These are phyloP conservation scores for Danaus chrysippus DNA, from an alignment of 2,888 invertebrate genomes.

Conservation along the genomic window DNA sequence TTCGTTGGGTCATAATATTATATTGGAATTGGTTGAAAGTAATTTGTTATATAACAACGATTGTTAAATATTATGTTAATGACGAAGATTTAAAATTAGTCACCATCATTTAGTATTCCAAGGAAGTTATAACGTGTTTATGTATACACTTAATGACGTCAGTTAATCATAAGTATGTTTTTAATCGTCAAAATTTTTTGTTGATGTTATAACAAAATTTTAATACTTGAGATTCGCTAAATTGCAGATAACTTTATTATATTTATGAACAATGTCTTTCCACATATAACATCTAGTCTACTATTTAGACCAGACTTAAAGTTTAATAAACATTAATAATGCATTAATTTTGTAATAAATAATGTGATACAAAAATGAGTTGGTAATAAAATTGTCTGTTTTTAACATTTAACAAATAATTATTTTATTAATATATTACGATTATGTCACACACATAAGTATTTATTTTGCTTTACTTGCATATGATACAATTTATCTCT, in stretches of 20 bases:
- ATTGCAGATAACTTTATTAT: no score
- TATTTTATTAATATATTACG: not conserved
- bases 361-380: no score
- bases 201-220: no score
- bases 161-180: slow-evolving; percentile 5
- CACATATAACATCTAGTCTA: no score
- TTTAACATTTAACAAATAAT: no score
- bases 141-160: slow-evolving; percentile 13
- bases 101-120: slow-evolving; percentile 9
- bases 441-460: no score
- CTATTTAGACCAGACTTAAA: no score
- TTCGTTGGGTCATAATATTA: not conserved
- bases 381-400: no score
- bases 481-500: slow-evolving; percentile 4
- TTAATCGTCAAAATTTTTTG: not conserved
- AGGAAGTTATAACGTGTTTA: slow-evolving; percentile 3
- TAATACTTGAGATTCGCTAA: no score
- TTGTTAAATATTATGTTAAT: slow-evolving; percentile 9
- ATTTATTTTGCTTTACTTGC: not conserved
- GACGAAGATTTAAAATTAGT: slow-evolving; percentile 10
- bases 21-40: not conserved
- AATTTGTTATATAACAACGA: slow-evolving; percentile 6
- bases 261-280: no score
- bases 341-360: no score
- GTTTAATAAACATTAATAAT: no score